These are phyloP conservation scores for Camponotus vicinus DNA, from an alignment of 1,140 invertebrate genomes.

Conservation along the genomic window DNA sequence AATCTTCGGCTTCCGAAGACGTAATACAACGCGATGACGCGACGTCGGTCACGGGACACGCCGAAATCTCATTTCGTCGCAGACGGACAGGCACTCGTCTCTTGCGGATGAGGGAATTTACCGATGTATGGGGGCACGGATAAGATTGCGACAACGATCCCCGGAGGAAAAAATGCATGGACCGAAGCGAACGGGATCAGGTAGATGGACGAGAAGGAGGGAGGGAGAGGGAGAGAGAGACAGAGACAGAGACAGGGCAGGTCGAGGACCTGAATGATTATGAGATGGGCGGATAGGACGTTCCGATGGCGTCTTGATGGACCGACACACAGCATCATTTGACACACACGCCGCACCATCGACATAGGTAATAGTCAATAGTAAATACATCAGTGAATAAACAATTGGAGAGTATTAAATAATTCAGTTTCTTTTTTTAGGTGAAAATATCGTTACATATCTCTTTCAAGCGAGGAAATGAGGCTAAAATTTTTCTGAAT, in stretches of 20 bases:
- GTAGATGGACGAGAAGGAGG: slow-evolving; percentile 12
- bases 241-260: slow-evolving; percentile 11
- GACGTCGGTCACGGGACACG: slow-evolving; percentile 48
- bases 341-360: slow-evolving; percentile 23
- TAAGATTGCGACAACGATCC: neutral
- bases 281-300: slow-evolving; percentile 59
- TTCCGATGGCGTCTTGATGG: slow-evolving; percentile 55
- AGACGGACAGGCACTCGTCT: neutral
- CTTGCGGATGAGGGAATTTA: neutral
- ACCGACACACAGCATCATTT: neutral
- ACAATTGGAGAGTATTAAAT: neutral
- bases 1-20: slow-evolving; percentile 48
- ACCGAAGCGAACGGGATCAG: slow-evolving; percentile 23
- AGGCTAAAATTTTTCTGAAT: neutral
- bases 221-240: too few species aligned
- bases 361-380: slow-evolving; percentile 25
- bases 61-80: slow-evolving; percentile 39
- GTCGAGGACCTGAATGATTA: slow-evolving; percentile 70
- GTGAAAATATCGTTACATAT: neutral
- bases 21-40: slow-evolving; percentile 52
- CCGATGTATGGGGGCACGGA: neutral
- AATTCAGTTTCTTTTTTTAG: neutral
- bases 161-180: neutral
- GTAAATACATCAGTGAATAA: neutral
- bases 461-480: neutral